Percentiles rank a stretch among this genome's conserved stretches.
Conservation (phyloP, 2,888 invertebrate species). For the Yponomeuta malinellus region DNA sequence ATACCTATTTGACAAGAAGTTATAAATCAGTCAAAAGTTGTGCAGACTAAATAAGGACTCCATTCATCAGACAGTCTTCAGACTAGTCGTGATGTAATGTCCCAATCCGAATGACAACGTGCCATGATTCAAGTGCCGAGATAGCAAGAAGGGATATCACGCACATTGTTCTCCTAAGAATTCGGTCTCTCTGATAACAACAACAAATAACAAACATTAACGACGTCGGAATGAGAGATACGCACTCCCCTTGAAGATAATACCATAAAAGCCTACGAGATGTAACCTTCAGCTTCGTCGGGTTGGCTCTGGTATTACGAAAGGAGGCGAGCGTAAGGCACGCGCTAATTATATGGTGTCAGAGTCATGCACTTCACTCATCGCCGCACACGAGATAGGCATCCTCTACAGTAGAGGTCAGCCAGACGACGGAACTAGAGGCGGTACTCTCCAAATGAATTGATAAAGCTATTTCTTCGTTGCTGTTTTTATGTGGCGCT, state of each 20-base stretch:
- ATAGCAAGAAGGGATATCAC: not conserved
- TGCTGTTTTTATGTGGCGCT: no score
- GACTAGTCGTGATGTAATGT: not conserved
- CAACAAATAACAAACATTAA: not conserved
- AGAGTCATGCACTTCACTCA: slow-evolving; percentile 1
- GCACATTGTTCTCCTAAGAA: not conserved
- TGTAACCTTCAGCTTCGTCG: not conserved
- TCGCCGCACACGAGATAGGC: not conserved
- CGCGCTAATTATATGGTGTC: not conserved
- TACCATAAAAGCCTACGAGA: not conserved
- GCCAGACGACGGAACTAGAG: not conserved
- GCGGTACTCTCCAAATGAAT: not conserved
- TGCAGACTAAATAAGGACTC: not conserved
- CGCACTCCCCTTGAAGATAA: not conserved
- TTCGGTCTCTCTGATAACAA: not conserved
- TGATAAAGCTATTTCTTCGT: not conserved
- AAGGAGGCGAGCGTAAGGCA: not conserved
- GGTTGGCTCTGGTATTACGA: not conserved
- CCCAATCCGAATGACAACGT: not conserved
- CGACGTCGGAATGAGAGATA: not conserved
- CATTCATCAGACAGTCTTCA: not conserved
- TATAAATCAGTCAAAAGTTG: not conserved
- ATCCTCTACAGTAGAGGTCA: not conserved
- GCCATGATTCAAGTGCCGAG: not conserved
- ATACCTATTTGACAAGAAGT: not conserved